phyloP scores from a whole-genome alignment of 2,888 invertebrate genomes.

The Euzetes globulus region DNA sequence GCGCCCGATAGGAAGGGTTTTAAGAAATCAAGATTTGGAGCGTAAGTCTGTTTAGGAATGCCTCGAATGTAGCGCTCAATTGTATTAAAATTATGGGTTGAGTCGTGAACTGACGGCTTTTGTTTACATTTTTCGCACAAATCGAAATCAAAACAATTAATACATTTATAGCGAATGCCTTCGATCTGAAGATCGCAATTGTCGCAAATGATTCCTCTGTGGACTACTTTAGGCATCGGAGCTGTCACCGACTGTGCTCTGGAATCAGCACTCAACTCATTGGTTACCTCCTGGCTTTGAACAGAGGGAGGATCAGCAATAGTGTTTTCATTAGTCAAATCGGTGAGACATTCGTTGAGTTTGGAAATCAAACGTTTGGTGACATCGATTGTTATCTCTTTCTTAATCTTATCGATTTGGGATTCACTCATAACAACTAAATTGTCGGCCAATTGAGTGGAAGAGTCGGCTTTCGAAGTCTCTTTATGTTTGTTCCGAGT shows the following conservation, averaged over 20 bases:
- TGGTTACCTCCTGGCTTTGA: neutral
- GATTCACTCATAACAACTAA: neutral
- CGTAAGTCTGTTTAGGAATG: neutral
- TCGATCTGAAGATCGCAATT: slow-evolving; percentile 45
- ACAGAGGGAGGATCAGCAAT: neutral
- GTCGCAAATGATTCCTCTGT: slow-evolving; percentile 46
- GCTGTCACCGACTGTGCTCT: neutral
- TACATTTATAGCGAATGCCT: slow-evolving; percentile 48
- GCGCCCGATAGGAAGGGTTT: neutral
- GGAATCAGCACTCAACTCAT: neutral
- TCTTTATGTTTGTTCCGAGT: too few species aligned
- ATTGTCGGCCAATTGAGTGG: neutral
- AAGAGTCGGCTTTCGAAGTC: neutral
- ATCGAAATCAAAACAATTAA: slow-evolving; percentile 48
- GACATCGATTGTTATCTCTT: slow-evolving; percentile 19
- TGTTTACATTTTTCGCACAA: slow-evolving; percentile 47
- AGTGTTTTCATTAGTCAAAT: neutral
- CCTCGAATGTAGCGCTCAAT: slow-evolving; percentile 12
- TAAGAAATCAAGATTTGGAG: neutral
- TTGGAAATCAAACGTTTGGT: slow-evolving; percentile 3
- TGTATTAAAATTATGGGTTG: neutral
- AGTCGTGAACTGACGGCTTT: neutral
- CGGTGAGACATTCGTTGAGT: neutral
- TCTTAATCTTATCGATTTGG: neutral
- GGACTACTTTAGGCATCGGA: slow-evolving; percentile 34